Base-by-base conservation (phyloP, 2,113 vertebrate species). In the Notothenia rossii region DNA sequence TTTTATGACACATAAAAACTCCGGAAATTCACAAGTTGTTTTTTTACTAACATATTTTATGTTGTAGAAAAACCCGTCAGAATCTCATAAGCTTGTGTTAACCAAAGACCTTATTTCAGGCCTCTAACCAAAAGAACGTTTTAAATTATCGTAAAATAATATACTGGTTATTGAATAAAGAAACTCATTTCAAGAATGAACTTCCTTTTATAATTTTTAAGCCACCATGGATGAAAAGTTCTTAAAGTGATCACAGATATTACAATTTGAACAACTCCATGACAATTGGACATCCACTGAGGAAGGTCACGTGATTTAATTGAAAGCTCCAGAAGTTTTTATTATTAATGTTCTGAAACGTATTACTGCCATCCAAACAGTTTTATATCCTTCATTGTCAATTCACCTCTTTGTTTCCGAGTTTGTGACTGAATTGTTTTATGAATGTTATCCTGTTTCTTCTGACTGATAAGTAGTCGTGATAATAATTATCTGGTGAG, bases 381-480 rank as follows among this genome's bases (percentile, higher is more conserved):
- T 48, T 53, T 46, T 33, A 40, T 51, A 58, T 61, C 29, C 22
- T 66, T n/a, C 13, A 10, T 22, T 62, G 14, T 50, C 36, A 17
- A 11, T 81, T 55, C 20, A n/a, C 59, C 54, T 29, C 29, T 71
- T 18, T 75, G 45, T 61, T 62, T 81, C 63, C 58, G 51, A 33
- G 56, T 55, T 77, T 22, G 18, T 65, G 53, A 11, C 46, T 63
- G 13, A 60, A 17, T 11, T 63, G 22, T 60, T 63, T 20, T 17
- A 55, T 65, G 3, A 7, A 2, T 64, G 43, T 68, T 14, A 36
- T 48, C 60, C 40, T 68, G 51, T 83, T 71, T 59, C 25, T 70
- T 61, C 65, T 73, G 49, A 49, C 82, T 86, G 72, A 29, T 36
- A 25, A 29, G 61, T 77, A 6, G 54, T 59, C 15, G 45, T 75